These are phyloP conservation scores for Cathartes aura DNA, from an alignment of 2,113 vertebrate genomes.

Conservation along the genomic window DNA sequence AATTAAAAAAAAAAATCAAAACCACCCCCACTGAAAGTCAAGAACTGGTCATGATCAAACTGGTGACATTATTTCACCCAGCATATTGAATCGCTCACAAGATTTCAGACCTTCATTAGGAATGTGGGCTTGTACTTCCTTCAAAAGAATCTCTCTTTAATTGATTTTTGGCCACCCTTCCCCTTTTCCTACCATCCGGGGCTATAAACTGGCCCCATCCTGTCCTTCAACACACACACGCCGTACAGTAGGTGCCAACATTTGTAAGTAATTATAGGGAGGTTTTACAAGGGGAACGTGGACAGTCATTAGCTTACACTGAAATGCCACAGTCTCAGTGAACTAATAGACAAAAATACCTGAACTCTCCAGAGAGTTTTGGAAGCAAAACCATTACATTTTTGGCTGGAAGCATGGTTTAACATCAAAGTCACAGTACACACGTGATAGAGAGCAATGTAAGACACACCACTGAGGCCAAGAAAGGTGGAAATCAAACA, in stretches of 20 bases:
- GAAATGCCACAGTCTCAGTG: neutral
- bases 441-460: accelerated
- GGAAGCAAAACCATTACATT: neutral
- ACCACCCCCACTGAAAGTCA: neutral
- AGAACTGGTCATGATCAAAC: neutral
- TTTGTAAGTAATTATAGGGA: neutral
- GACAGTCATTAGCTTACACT: neutral
- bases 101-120: neutral
- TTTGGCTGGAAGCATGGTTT: neutral
- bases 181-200: neutral
- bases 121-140: neutral
- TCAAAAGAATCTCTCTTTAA: neutral
- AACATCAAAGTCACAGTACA: neutral
- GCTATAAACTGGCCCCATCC: neutral
- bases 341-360: neutral
- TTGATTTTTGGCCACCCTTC: neutral
- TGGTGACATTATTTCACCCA: neutral
- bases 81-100: neutral
- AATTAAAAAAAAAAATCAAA: neutral
- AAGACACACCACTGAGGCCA: neutral
- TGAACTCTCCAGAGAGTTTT: neutral
- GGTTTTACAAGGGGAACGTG: neutral
- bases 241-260: neutral
- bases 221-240: neutral
- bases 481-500: neutral